These are phyloP conservation scores for Dromius quadrimaculatus DNA, from an alignment of 2,888 invertebrate species.

Conservation along the genomic window DNA sequence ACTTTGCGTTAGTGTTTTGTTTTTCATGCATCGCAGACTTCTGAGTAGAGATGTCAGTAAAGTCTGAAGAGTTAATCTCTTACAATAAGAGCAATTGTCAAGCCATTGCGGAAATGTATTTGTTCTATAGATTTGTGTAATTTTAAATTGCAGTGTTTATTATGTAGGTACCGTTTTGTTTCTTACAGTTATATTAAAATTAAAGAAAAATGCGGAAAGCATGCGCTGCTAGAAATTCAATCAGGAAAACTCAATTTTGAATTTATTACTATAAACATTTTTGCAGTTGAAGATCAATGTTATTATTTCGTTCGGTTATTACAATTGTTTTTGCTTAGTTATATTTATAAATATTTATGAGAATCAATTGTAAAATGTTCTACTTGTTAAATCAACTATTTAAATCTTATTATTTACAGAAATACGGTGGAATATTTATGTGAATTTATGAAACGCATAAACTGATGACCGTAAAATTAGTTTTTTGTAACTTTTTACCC, in stretches of 20 bases:
- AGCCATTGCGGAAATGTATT: conserved; percentile 32
- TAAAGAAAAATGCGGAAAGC: neutral
- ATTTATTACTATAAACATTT: too few species aligned
- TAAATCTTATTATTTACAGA: conserved; percentile 23
- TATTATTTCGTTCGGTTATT: too few species aligned
- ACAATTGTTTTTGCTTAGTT: too few species aligned
- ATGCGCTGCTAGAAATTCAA: conserved; percentile 8
- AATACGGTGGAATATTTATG: conserved; percentile 8
- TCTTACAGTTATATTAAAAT: conserved; percentile 12
- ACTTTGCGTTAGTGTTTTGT: neutral
- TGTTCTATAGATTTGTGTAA: conserved; percentile 36
- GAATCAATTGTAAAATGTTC: conserved; percentile 2
- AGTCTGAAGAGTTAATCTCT: conserved; percentile 32
- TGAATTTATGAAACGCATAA: conserved; percentile 7
- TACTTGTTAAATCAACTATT: conserved; percentile 26
- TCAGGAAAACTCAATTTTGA: too few species aligned
- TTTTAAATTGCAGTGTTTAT: conserved; percentile 31
- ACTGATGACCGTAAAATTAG: conserved; percentile 29
- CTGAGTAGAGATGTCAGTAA: conserved; percentile 25
- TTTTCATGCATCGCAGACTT: conserved; percentile 27
- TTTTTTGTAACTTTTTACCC: too few species aligned
- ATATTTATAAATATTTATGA: conserved; percentile 31
- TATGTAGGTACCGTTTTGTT: conserved; percentile 18
- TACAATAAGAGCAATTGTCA: conserved; percentile 28
- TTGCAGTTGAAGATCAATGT: too few species aligned